Base-by-base conservation (phyloP, 1,140 invertebrate genomes). In the Potamilus streckersoni region DNA sequence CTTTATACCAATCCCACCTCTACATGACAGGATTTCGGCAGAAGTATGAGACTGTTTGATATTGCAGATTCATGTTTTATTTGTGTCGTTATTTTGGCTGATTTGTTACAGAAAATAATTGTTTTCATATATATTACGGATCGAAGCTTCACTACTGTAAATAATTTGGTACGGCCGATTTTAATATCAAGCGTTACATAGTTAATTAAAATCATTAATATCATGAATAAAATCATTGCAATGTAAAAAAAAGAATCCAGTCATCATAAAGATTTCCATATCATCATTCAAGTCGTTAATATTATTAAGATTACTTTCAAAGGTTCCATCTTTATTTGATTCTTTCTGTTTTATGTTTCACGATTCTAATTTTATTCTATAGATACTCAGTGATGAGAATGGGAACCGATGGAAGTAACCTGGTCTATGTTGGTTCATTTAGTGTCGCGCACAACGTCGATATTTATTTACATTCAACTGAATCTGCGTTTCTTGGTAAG, bases 11-110 rank as follows among this genome's bases (percentile, higher is more conserved):
- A 38, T 76, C 83, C 20, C 83, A 80, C 56, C 62, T 89, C 3
- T 89, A 86, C 77, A 88, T 86, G 76, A 85, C 87, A 1, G 88
- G 89, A 70, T 88, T 85, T 86, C 73, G 71, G 57, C 55, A 67
- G 20, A 71, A 62, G 81, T 82, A 79, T 76, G 17, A 17, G 1
- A 55, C 16, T 6, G 23, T 58, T 8, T 16, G 2, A 69, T 12
- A 8, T 56, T n/a, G 16, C 17, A 0, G 16, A 16, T 55, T 20
- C 55, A 13, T 56, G 11, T n/a, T n/a, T n/a, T n/a, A n/a, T 20
- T 14, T 49, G 20, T 16, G 14, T 20, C 49, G 16, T 49, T 16
- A 2, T 20, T 31, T 2, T 16, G 16, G 15, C 2, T 16, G 15
- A n/a, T 20, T 16, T 16, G 16, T 2, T 1, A n/a, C 27, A 16